phyloP scores from a whole-genome alignment of 2,113 vertebrate genomes.

The Pelodiscus sinensis region DNA sequence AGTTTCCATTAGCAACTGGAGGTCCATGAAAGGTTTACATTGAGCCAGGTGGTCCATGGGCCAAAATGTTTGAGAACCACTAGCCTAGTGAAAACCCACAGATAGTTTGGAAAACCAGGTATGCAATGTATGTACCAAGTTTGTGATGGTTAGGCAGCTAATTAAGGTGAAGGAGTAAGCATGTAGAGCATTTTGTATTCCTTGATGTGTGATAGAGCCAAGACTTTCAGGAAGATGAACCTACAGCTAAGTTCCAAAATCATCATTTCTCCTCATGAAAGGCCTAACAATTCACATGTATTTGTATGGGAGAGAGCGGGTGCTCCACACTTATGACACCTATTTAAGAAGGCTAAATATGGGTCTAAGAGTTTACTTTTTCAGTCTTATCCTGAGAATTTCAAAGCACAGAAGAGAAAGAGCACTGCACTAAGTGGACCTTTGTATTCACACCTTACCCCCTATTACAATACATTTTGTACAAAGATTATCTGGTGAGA shows the following conservation, averaged over 20 bases:
- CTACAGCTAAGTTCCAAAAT: neutral
- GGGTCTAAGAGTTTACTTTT: neutral
- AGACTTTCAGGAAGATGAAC: neutral
- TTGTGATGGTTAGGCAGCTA: neutral
- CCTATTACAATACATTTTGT: neutral
- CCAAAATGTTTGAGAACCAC: too few species aligned
- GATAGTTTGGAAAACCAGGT: neutral
- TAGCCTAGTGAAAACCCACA: neutral
- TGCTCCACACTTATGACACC: neutral
- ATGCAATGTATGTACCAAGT: neutral
- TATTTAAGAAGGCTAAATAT: neutral
- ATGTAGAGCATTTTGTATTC: neutral
- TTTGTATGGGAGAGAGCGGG: neutral
- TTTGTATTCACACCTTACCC: neutral
- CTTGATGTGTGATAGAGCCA: neutral
- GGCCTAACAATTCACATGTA: neutral
- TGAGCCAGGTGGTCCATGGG: too few species aligned
- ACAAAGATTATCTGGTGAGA: neutral
- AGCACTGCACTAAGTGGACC: neutral
- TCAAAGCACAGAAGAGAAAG: neutral
- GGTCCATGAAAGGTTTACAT: too few species aligned
- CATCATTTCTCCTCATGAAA: neutral
- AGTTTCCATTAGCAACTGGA: too few species aligned
- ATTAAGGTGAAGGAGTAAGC: neutral
- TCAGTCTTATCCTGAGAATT: neutral